Conservation (phyloP, 1,140 invertebrate species). For the Cherax quadricarinatus region DNA sequence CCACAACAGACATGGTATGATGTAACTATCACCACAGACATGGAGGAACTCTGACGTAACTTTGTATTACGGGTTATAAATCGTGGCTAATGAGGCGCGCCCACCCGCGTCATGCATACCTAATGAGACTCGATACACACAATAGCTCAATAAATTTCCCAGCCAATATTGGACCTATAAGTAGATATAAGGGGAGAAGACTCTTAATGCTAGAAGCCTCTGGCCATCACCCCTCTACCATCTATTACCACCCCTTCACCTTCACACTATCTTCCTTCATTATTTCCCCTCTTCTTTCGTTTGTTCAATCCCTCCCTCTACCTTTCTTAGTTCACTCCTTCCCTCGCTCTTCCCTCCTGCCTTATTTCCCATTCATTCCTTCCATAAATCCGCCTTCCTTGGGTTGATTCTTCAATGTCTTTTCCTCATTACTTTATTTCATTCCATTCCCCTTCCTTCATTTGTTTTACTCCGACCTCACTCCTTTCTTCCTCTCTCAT, state of each 20-base stretch:
- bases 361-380: not conserved
- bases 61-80: conserved; percentile 1
- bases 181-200: too few species aligned
- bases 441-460: not conserved
- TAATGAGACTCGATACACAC: not conserved
- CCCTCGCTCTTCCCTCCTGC: not conserved
- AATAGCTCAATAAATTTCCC: too few species aligned
- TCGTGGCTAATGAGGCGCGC: not conserved
- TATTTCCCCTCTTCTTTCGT: not conserved
- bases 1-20: not conserved
- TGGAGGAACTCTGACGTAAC: too few species aligned
- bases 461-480: too few species aligned
- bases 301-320: not conserved
- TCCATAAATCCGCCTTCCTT: not conserved
- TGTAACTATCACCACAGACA: not conserved
- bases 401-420: too few species aligned
- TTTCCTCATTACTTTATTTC: too few species aligned
- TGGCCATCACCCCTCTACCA: too few species aligned
- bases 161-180: too few species aligned
- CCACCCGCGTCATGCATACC: not conserved
- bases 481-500: not conserved
- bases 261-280: not conserved
- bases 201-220: too few species aligned
- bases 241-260: not conserved
- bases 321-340: not conserved